Conservation (phyloP, 2,797 vertebrate species). For the Hafferia zeledoni region DNA sequence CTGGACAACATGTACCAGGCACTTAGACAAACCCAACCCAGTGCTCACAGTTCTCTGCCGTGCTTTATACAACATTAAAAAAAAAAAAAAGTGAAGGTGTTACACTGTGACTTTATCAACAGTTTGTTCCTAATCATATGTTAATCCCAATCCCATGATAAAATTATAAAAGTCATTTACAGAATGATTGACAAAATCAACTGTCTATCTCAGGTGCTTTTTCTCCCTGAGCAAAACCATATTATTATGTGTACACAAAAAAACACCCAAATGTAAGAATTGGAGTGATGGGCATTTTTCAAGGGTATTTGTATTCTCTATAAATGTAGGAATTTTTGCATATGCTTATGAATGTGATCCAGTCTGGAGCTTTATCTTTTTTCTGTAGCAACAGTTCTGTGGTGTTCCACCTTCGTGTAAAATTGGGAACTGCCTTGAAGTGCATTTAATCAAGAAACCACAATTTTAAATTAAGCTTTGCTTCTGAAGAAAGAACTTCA, state of each 20-base stretch:
- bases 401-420: not conserved
- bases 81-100: not conserved
- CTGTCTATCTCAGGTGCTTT: not conserved
- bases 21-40: not conserved
- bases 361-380: not conserved
- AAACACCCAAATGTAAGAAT: not conserved
- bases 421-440: not conserved
- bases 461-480: constrained; percentile 15
- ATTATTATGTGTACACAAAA: not conserved
- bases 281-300: not conserved
- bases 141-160: not conserved
- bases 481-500: not conserved
- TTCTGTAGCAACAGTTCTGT: not conserved
- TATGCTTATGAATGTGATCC: not conserved
- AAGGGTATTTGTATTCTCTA: not conserved
- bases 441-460: not conserved
- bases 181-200: not conserved
- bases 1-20: not conserved
- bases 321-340: not conserved
- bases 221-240: not conserved
- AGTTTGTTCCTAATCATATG: not conserved
- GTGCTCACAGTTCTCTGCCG: not conserved
- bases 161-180: not conserved
- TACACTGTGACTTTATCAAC: not conserved
- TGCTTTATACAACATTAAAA: not conserved